Evolutionary conservation across 2,797 vertebrate genomes (phyloP).

Genomic region (Tolypeutes matacus): DNA sequence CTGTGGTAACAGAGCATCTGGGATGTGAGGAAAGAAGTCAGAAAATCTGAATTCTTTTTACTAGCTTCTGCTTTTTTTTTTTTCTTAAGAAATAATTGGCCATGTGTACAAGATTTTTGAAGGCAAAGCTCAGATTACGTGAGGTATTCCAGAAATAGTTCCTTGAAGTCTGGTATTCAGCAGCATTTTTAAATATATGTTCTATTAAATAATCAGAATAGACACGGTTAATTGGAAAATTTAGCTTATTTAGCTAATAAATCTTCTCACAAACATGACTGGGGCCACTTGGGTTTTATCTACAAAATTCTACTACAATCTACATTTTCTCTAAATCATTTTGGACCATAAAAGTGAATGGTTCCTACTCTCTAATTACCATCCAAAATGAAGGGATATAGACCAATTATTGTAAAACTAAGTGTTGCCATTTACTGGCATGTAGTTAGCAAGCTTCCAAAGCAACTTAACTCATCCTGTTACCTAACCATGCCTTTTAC

Average conservation of each 20-base stretch:
- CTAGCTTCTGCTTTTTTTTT: neutral
- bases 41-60: neutral
- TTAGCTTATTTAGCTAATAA: too few relatives aligned
- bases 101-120: neutral
- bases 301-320: neutral
- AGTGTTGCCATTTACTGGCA: neutral
- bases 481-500: rapidly evolving
- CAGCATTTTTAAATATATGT: neutral
- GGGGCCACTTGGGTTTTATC: neutral
- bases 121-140: neutral
- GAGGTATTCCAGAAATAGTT: neutral
- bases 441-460: neutral
- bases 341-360: neutral
- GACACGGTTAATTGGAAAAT: neutral
- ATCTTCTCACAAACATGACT: neutral
- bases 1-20: neutral
- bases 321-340: neutral
- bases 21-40: neutral
- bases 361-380: neutral
- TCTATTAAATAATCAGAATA: neutral
- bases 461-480: rapidly evolving
- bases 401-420: neutral
- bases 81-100: neutral
- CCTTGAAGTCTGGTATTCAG: neutral
- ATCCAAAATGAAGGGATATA: neutral